phyloP scores from a whole-genome alignment of 2,888 invertebrate genomes.

The Caenorhabditis japonica region DNA sequence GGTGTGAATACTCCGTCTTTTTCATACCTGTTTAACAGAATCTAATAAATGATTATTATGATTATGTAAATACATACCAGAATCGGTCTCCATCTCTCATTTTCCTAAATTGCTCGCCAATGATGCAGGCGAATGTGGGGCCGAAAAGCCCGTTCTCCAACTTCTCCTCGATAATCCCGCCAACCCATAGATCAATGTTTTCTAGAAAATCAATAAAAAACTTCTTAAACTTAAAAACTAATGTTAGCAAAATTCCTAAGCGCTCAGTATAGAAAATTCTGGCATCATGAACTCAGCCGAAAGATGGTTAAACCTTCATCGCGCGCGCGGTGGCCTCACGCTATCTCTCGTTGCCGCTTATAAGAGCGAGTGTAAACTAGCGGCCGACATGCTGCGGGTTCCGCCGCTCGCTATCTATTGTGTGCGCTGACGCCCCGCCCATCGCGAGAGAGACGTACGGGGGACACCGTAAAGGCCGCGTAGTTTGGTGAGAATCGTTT shows the following conservation, averaged over 20 bases:
- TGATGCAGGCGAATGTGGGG: conserved; percentile 90
- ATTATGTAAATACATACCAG: conserved; percentile 81
- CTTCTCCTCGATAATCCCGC: conserved; percentile 91
- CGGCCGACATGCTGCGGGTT: conserved; percentile 43
- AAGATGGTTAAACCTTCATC: conserved; percentile 61
- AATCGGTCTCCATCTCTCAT: conserved; percentile 93
- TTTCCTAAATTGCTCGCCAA: conserved; percentile 91
- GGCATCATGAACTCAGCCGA: conserved; percentile 53
- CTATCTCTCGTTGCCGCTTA: conserved; percentile 6
- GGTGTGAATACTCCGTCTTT: conserved; percentile 88
- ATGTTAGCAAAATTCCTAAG: background rate
- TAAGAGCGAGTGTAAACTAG: conserved; percentile 11
- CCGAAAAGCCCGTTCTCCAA: conserved; percentile 88
- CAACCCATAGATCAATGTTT: conserved; percentile 96
- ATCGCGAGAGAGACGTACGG: conserved; percentile 53
- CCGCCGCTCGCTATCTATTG: conserved; percentile 26
- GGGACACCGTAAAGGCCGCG: conserved; percentile 91
- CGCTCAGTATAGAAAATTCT: conserved; percentile 57
- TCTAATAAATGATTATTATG: conserved; percentile 77
- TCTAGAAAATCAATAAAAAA: conserved; percentile 70
- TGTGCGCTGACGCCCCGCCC: conserved; percentile 42
- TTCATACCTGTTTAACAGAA: conserved; percentile 97
- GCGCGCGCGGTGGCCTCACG: conserved; percentile 18
- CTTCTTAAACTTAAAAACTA: too few species aligned
- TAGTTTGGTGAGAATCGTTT: conserved; percentile 85